These are phyloP conservation scores for Diploscapter pachys DNA, from an alignment of 1,140 invertebrate species.

Conservation along the genomic window DNA sequence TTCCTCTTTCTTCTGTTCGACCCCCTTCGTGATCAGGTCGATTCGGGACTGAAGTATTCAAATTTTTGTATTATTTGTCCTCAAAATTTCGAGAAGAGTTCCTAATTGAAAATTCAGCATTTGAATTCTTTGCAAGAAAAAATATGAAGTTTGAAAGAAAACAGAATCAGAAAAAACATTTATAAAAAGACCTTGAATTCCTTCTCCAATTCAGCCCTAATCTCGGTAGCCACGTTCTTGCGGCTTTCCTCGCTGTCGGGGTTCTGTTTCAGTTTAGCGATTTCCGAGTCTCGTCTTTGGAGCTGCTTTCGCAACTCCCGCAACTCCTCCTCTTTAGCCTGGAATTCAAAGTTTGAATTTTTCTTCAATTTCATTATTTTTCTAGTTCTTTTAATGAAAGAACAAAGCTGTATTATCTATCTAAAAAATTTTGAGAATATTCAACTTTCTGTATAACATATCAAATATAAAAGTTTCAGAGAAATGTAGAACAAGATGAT, in stretches of 20 bases:
- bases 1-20: conserved; percentile 5
- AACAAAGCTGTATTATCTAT: too few species aligned
- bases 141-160: too few species aligned
- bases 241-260: conserved; percentile 2
- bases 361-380: neutral
- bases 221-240: neutral
- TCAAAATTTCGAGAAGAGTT: too few species aligned
- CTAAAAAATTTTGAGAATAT: too few species aligned
- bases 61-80: neutral
- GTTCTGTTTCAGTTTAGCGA: conserved; percentile 1
- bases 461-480: too few species aligned
- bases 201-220: conserved; percentile 13
- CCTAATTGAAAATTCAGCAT: too few species aligned
- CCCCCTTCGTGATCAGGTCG: conserved; percentile 9
- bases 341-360: neutral
- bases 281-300: conserved; percentile 6
- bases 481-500: too few species aligned
- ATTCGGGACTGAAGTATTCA: conserved; percentile 3
- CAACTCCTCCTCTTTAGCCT: conserved; percentile 1
- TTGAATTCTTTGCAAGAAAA: too few species aligned
- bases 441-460: too few species aligned
- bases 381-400: too few species aligned
- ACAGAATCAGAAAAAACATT: neutral
- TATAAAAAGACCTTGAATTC: conserved; percentile 4
- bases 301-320: conserved; percentile 5